A percentile compares a stretch with the other conserved stretches of the same genome.
phyloP scores from a whole-genome alignment of 2,797 vertebrate species.

The Hippopotamyrus pictus region DNA sequence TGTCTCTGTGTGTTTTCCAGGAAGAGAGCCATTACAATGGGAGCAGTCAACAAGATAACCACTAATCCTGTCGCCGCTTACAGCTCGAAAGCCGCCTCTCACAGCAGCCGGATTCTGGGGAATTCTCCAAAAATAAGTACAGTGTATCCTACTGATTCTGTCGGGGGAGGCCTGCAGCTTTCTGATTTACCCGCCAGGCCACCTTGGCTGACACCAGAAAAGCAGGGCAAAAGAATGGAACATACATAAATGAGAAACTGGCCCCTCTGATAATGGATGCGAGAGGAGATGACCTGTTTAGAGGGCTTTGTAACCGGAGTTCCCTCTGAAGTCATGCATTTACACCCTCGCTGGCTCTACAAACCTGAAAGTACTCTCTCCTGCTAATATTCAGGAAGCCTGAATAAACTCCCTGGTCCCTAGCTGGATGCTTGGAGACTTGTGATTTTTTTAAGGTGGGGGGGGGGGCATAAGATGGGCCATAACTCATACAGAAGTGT shows the following conservation, averaged over 20 bases:
- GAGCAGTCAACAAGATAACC: slow-evolving; percentile 57
- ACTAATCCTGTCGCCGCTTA: slow-evolving; percentile 53
- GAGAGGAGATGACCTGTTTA: not conserved
- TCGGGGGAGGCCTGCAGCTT: not conserved
- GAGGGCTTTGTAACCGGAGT: not conserved
- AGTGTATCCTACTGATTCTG: not conserved
- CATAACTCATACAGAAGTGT: not conserved
- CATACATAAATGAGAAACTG: not conserved
- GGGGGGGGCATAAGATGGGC: not conserved
- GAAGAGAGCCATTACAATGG: slow-evolving; percentile 47
- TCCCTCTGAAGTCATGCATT: not conserved
- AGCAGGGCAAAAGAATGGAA: not conserved
- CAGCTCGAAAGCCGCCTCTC: slow-evolving; percentile 30
- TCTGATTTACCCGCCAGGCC: not conserved
- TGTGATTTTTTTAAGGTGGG: not conserved
- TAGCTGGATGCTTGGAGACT: not conserved
- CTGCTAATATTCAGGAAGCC: not conserved
- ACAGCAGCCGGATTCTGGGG: slow-evolving; percentile 19
- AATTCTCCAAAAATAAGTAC: not conserved
- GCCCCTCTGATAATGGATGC: not conserved
- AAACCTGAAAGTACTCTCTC: not conserved
- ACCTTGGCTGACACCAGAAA: not conserved
- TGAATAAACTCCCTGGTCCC: not conserved
- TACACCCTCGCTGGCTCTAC: not conserved
- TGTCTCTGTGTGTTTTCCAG: slow-evolving; percentile 61